Base-by-base conservation (phyloP, 2,888 invertebrate genomes). In the Lasioglossum pauxillum region DNA sequence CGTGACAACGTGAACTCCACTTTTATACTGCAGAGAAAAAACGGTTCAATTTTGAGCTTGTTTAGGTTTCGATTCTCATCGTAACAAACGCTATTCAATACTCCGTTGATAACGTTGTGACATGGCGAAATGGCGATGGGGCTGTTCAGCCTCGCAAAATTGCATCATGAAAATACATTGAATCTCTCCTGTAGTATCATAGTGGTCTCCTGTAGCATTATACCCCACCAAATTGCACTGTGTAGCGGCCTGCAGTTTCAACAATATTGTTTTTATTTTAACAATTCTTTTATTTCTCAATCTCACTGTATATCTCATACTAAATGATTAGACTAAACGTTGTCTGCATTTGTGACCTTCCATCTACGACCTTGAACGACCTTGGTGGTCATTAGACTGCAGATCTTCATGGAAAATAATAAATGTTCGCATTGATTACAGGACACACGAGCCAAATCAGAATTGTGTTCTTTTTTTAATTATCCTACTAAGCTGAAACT, bases 31-130 rank as follows among this genome's bases (percentile, higher is more conserved):
- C 2, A 1, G 5, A 14, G 16, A 31, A 16, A 31, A 27, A 31
- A 7, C 5, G n/a, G 5, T 14, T 5, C 60, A 64, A 64, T 64
- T 64, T 64, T 31, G 7, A 64, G 27, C 16, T 64, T 64, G 16
- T 64, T 64, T 16, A 64, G 60, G 60, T 64, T 64, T 31, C 60
- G 27, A 64, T 64, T 31, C 31, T 16, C 7, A 2, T 16, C 27
- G 60, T 14, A 64, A n/a, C 60, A 31, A 64, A 64, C 31, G 27
- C 60, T 64, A 64, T 64, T 64, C 60, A 31, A 64, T 64, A 64
- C 12, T 5, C 60, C 27, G 27, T 64, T 64, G 60, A 64, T 64
- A 64, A 64, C 60, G 27, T 23, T 57, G 57, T 64, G 60, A 31
- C 60, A 64, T 7, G 31, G 60, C 10, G 53, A 64, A 64, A 64